Evolutionary conservation across 2,113 vertebrate species (phyloP).

Genomic region (Piprites chloris): DNA sequence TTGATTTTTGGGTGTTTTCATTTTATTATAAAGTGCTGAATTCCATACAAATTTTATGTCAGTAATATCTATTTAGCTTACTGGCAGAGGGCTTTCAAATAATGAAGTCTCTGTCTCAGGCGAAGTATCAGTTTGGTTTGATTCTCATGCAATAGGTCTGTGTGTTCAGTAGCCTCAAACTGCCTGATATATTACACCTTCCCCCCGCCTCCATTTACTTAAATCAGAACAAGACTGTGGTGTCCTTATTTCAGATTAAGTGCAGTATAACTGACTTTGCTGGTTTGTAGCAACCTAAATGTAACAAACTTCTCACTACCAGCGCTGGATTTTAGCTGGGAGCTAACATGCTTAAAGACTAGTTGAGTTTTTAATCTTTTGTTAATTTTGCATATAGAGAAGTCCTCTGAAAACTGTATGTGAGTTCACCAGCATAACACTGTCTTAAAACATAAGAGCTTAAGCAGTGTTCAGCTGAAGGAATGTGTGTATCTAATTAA

Average conservation of each 20-base stretch:
- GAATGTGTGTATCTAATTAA: accelerated
- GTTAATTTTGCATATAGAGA: neutral
- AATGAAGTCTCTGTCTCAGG: neutral
- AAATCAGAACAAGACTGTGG: neutral
- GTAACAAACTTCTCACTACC: neutral
- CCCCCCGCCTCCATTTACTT: neutral
- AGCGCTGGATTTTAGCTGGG: neutral
- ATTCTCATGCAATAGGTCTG: neutral
- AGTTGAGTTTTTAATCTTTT: neutral
- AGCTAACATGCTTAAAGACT: neutral
- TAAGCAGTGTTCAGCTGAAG: neutral
- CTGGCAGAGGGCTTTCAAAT: neutral
- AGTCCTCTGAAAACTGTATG: neutral
- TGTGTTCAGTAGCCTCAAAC: neutral
- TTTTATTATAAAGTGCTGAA: neutral
- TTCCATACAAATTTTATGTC: neutral
- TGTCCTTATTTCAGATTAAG: neutral
- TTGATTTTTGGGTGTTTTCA: neutral
- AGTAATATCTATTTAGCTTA: neutral
- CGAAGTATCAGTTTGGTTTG: neutral
- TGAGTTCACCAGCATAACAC: neutral
- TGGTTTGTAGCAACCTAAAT: neutral
- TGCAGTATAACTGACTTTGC: neutral
- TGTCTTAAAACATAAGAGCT: neutral
- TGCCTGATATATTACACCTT: accelerated